These are phyloP conservation scores for Holothuria leucospilota DNA, from an alignment of 53 echinoderm and acorn worm genomes.

Conservation along the genomic window DNA sequence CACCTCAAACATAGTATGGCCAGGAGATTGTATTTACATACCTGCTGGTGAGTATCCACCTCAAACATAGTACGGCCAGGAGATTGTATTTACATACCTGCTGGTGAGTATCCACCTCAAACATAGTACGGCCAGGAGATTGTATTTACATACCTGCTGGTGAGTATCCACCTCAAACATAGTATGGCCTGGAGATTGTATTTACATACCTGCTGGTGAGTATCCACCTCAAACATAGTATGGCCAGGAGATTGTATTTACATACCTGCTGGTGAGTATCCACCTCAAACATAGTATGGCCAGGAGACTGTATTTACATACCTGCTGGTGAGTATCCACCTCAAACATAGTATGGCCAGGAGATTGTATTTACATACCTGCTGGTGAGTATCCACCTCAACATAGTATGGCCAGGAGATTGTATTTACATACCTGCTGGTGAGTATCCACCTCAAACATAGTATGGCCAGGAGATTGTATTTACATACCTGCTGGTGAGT, in stretches of 20 bases:
- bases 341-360: constrained; percentile 67
- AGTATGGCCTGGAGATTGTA: constrained; percentile 89
- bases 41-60: constrained; percentile 72
- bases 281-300: constrained; percentile 36
- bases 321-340: constrained; percentile 72
- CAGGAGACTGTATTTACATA: constrained; percentile 90
- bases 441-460: neutral
- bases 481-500: constrained; percentile 85
- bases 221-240: neutral
- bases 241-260: constrained; percentile 91
- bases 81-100: constrained; percentile 90
- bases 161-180: neutral
- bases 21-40: constrained; percentile 90
- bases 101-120: constrained; percentile 54
- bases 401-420: constrained; percentile 84
- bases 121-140: constrained; percentile 79
- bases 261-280: constrained; percentile 79
- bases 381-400: constrained; percentile 54
- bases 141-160: constrained; percentile 93
- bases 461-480: constrained; percentile 91
- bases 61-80: constrained; percentile 68
- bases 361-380: constrained; percentile 90
- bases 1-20: constrained; percentile 36
- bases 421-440: constrained; percentile 93
- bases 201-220: constrained; percentile 89